Conservation (phyloP, 2,113 vertebrate species). For the Gorilla gorilla region DNA sequence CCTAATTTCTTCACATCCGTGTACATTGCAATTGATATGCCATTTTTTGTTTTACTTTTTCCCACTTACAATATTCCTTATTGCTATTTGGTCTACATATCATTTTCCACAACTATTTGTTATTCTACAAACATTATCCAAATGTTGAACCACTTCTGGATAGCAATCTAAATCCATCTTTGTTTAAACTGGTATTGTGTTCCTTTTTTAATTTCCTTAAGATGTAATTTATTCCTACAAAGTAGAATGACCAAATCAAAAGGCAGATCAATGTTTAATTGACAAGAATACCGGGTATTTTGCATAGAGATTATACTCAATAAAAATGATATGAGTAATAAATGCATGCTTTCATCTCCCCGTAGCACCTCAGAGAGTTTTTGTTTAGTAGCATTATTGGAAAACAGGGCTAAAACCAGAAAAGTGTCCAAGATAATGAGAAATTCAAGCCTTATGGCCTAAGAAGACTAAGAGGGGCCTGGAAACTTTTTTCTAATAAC, state of each 20-base stretch:
- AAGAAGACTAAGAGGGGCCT: neutral
- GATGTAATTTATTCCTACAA: neutral
- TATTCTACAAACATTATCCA: neutral
- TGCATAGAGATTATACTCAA: neutral
- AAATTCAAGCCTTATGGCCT: neutral
- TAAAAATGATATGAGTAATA: neutral
- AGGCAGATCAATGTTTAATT: neutral
- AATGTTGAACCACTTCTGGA: neutral
- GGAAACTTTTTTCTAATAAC: neutral
- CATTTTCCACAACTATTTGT: neutral
- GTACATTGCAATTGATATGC: neutral
- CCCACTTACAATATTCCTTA: neutral
- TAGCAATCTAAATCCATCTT: neutral
- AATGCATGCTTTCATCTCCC: neutral
- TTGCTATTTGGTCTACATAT: neutral
- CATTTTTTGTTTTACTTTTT: slow-evolving; percentile 1
- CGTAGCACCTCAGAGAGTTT: neutral
- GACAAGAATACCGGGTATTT: neutral
- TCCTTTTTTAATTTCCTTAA: slow-evolving; percentile 3
- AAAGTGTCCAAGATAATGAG: neutral
- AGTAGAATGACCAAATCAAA: neutral
- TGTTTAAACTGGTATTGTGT: neutral
- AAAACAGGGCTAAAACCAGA: neutral
- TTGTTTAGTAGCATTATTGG: neutral
- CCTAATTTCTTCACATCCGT: neutral